phyloP scores from a whole-genome alignment of 2,888 invertebrate species.

The Adelphocoris suturalis region DNA sequence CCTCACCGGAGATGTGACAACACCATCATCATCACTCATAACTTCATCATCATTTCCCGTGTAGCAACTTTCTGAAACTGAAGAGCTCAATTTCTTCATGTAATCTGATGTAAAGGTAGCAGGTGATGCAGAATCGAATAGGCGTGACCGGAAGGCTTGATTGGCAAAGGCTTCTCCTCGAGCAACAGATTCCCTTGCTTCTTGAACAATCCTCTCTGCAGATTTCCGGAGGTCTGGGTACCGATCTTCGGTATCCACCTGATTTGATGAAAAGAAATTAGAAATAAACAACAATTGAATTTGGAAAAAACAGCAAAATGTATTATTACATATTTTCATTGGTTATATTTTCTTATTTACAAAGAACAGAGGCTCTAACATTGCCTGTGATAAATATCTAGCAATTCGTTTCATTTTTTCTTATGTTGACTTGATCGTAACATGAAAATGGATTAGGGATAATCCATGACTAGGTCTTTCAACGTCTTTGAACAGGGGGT shows the following conservation, averaged over 20 bases:
- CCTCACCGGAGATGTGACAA: slow-evolving; percentile 41
- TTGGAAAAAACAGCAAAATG: too few relatives aligned
- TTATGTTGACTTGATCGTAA: too few relatives aligned
- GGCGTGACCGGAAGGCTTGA: slow-evolving; percentile 45
- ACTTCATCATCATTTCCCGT: background rate
- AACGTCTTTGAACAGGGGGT: too few relatives aligned
- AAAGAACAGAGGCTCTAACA: too few relatives aligned
- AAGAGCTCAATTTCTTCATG: slow-evolving; percentile 1
- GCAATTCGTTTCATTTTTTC: too few relatives aligned
- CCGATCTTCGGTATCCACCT: background rate
- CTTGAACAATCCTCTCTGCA: background rate
- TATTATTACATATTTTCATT: too few relatives aligned
- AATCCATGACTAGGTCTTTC: too few relatives aligned
- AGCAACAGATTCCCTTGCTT: slow-evolving; percentile 13
- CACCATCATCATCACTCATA: slow-evolving; percentile 50
- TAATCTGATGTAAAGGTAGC: background rate
- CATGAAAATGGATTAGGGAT: too few relatives aligned
- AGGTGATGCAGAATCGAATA: background rate
- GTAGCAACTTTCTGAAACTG: background rate
- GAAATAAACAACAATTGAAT: too few relatives aligned
- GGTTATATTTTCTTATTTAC: too few relatives aligned
- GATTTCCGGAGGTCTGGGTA: background rate
- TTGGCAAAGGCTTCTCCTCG: background rate
- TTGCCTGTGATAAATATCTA: too few relatives aligned
- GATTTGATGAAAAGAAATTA: slow-evolving; percentile 9